A percentile compares a stretch with the other conserved stretches of the same genome.
These are phyloP conservation scores for Megaceryle maxima DNA, from an alignment of 2,113 vertebrate genomes.

Conservation along the genomic window DNA sequence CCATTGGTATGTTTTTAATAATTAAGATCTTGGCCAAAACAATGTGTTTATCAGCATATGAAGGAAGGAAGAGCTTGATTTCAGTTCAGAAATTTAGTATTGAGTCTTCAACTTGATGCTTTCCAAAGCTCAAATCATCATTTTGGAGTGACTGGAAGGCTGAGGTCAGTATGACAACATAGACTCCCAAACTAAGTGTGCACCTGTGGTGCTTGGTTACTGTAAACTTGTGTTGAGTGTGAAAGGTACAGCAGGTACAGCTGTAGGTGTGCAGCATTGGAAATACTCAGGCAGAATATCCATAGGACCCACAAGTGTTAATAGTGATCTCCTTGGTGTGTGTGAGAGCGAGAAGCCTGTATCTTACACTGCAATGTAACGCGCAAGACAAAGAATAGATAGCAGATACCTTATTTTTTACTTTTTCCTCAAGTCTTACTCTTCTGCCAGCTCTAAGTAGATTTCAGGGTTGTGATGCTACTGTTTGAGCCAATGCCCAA, in stretches of 20 bases:
- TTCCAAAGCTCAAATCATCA: background rate
- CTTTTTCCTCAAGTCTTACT: background rate
- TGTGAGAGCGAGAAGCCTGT: background rate
- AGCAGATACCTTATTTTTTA: background rate
- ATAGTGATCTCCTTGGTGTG: background rate
- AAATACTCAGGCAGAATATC: background rate
- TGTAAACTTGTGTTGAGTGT: background rate
- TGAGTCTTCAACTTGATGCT: background rate
- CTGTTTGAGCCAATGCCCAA: background rate
- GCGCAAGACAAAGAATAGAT: background rate
- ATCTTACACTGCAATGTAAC: background rate
- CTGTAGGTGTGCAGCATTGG: background rate
- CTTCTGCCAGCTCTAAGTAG: background rate
- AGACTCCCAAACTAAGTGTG: background rate
- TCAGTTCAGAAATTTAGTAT: background rate
- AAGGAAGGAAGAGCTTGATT: background rate
- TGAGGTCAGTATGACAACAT: background rate
- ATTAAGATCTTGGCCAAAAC: background rate
- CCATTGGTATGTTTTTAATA: background rate
- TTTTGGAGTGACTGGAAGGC: background rate
- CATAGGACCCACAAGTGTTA: background rate
- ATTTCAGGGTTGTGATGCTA: background rate
- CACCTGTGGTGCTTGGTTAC: background rate
- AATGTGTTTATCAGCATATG: accelerated
- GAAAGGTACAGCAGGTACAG: background rate